A percentile compares a stretch with the other conserved stretches of the same genome.
phyloP scores from a whole-genome alignment of 2,888 invertebrate genomes.

The Exocentrus adspersus region DNA sequence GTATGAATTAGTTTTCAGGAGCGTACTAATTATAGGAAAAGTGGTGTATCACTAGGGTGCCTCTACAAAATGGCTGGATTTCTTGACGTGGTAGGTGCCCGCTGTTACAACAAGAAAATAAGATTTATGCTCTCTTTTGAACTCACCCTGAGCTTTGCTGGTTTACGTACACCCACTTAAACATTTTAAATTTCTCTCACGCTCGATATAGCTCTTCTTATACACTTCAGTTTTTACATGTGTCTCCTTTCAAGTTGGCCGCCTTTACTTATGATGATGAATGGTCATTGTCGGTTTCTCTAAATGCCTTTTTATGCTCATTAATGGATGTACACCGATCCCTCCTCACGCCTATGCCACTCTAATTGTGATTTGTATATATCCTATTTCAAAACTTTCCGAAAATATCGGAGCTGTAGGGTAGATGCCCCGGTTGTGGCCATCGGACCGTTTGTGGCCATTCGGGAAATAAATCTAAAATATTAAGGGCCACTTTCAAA shows the following conservation, averaged over 20 bases:
- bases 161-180: conserved; percentile 58
- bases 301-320: conserved; percentile 55
- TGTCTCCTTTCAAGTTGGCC: conserved; percentile 53
- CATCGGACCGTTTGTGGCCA: conserved; percentile 5
- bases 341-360: conserved; percentile 39
- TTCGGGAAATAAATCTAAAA: too few relatives aligned
- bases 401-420: conserved; percentile 29
- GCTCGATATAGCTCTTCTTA: conserved; percentile 47
- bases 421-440: too few relatives aligned
- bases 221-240: conserved; percentile 49
- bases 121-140: conserved; percentile 55
- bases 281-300: conserved; percentile 50
- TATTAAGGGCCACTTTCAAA: background rate
- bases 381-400: conserved; percentile 34
- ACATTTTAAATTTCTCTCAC: conserved; percentile 51
- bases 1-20: conserved; percentile 60
- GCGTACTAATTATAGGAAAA: conserved; percentile 59
- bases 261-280: conserved; percentile 57
- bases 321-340: conserved; percentile 45
- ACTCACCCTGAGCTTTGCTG: conserved; percentile 42
- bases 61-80: conserved; percentile 55
- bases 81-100: conserved; percentile 52
- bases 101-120: conserved; percentile 56
- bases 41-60: conserved; percentile 53
- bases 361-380: conserved; percentile 32